phyloP scores from a whole-genome alignment of 2,113 vertebrate genomes.

The Garra rufa region DNA sequence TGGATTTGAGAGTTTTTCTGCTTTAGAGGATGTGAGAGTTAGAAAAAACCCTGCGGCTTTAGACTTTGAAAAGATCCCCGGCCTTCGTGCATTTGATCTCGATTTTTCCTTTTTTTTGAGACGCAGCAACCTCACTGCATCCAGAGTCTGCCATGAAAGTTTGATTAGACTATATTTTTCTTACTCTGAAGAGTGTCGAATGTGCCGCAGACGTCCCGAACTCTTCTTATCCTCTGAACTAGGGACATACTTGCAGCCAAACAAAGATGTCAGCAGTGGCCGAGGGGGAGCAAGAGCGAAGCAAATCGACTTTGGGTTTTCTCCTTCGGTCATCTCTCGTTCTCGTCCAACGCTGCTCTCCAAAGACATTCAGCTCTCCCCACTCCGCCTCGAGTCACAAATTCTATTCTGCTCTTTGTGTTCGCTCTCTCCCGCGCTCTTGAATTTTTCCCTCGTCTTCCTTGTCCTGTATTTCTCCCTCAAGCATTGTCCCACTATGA shows the following conservation, averaged over 20 bases:
- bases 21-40: conserved; percentile 27
- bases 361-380: conserved; percentile 17
- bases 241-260: not conserved
- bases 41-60: conserved; percentile 1
- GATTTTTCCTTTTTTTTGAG: not conserved
- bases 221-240: conserved; percentile 22
- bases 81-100: conserved; percentile 15
- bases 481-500: conserved; percentile 8
- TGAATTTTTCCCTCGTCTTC: not conserved
- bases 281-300: not conserved
- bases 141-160: conserved; percentile 17
- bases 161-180: conserved; percentile 50
- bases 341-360: not conserved
- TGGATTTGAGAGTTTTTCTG: conserved; percentile 1
- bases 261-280: conserved; percentile 5
- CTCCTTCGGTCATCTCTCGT: conserved; percentile 9
- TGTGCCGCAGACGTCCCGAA: not conserved
- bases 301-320: conserved; percentile 6
- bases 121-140: not conserved
- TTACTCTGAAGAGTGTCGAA: conserved; percentile 1
- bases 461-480: conserved; percentile 17
- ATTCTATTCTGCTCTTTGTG: not conserved
- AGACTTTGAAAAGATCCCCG: conserved; percentile 14
- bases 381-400: conserved; percentile 6
- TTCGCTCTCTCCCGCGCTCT: not conserved